Base-by-base conservation (phyloP, 2,113 vertebrate genomes). In the Catagonus wagneri region DNA sequence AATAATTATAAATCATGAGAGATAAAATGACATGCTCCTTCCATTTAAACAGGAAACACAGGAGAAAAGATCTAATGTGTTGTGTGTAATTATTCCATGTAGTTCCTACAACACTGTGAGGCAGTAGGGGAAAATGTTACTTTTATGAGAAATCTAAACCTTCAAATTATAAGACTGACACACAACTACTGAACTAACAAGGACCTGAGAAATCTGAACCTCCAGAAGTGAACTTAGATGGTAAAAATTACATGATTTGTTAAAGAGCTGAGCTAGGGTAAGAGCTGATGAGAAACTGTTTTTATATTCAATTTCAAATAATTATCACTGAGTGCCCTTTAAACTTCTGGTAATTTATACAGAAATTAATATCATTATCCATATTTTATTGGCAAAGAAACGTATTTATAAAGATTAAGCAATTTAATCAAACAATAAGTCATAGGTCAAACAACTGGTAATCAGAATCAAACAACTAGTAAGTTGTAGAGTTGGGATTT, bases 381-480 rank as follows among this genome's bases (percentile, higher is more conserved):
- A 56, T 84, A 79, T 88, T 92, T 89, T 80, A 66, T 87, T 84
- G 54, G 65, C 68, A 91, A 86, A 58, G 3, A 81, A 94, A 75
- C 20, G 52, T 7, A 79, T 10, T 90, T 76, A 27, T 94, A 75
- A 32, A 76, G 50, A 81, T 92, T 34, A 81, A 75, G 17, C 23
- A 78, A 84, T 5, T 71, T 89, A 87, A 66, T 76, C 23, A 76
- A 87, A 29, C 29, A n/a, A 6, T 91, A 83, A 66, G 13, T 84
- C 25, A 78, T 91, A 91, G 13, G 68, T 78, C 54, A 94, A 95
- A 52, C 7, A 60, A 44, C 58, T 71, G 88, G 9, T 87, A 17
- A 74, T 81, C 56, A 87, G 74, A 65, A 54, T 87, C 54, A 90
- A 90, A 60, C 39, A 94, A 69, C 12, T 83, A 34, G 12, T 90